phyloP scores from a whole-genome alignment of 2,888 invertebrate genomes.

The Aleiodes testaceus region DNA sequence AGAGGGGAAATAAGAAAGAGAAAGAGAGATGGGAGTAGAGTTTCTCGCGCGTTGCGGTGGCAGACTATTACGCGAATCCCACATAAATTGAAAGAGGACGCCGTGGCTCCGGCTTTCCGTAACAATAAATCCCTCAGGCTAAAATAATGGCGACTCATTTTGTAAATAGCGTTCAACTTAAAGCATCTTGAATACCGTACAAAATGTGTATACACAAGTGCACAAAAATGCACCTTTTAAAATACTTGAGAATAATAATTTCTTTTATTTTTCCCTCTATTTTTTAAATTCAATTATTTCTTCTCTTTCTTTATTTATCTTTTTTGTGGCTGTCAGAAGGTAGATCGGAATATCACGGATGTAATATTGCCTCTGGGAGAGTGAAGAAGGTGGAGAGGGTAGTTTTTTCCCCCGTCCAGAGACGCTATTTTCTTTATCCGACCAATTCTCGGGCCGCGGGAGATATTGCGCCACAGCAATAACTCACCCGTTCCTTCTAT shows the following conservation, averaged over 20 bases:
- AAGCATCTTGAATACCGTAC: conserved; percentile 58
- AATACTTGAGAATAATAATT: conserved; percentile 39
- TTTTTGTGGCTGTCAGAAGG: conserved; percentile 8
- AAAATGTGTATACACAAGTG: conserved; percentile 16
- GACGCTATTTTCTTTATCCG: conserved; percentile 59
- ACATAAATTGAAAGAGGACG: conserved; percentile 70
- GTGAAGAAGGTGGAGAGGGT: conserved; percentile 48
- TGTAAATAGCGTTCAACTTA: conserved; percentile 72
- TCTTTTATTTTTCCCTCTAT: conserved; percentile 3
- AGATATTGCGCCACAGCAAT: conserved; percentile 61
- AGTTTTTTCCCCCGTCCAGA: conserved; percentile 47
- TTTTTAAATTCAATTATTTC: too few species aligned
- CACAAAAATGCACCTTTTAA: conserved; percentile 20
- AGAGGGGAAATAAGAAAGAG: background rate
- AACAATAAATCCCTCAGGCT: conserved; percentile 68
- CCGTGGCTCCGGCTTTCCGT: conserved; percentile 68
- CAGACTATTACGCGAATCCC: conserved; percentile 71
- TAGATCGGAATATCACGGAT: background rate
- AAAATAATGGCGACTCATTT: conserved; percentile 73
- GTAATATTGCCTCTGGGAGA: conserved; percentile 52
- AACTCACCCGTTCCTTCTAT: conserved; percentile 57
- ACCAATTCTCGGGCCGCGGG: conserved; percentile 69
- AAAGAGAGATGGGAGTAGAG: conserved; percentile 47
- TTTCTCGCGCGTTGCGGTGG: conserved; percentile 67
- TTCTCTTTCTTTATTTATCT: too few species aligned